Base-by-base conservation (phyloP, 2,888 invertebrate genomes). In the Tanaodytes sp. region DNA sequence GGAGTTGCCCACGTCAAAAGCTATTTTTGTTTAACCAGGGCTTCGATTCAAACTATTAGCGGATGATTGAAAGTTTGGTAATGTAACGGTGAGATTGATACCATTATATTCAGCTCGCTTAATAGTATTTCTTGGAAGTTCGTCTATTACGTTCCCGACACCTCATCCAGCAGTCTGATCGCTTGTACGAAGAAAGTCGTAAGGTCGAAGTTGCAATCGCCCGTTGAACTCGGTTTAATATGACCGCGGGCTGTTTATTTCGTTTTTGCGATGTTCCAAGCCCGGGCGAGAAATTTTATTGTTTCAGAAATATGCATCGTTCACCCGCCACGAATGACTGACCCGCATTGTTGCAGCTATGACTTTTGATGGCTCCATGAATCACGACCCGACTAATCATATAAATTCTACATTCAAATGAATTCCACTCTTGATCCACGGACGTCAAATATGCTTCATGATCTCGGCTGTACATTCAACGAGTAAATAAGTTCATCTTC, bases 271-370 rank as follows among this genome's bases (percentile, higher is more conserved):
- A 14, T 20, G 15, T 37, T 36, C 18, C 27, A 31, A 48, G 42
- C 16, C 8, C 49, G 49, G 51, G 3, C n/a, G 12, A n/a, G 15
- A 20, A 45, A 51, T 54, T 63, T 63, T 48, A 54, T 48, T 54
- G 16, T 46, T 18, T 20, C 23, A 54, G 46, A 54, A 54, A 55
- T 48, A 42, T 54, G 27, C 31, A 55, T 63, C 51, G 33, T 54
- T 19, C 40, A 16, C 14, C 20, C 8, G 19, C 43, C 14, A 14
- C 45, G 11, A 51, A 43, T 51, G 37, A 33, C 51, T 52, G 65
- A 54, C 59, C 54, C 46, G 65, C 39, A 66, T 59, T 59, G 51
- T 65, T 58, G 58, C 55, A 15, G 37, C 58, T 42, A 37, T 37
- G 45, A 51, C n/a, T n/a, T n/a, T 31, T 51, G 31, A 37, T 43